phyloP scores from a whole-genome alignment of 64 coral and sea anemone genomes.

The Orbicella faveolata region DNA sequence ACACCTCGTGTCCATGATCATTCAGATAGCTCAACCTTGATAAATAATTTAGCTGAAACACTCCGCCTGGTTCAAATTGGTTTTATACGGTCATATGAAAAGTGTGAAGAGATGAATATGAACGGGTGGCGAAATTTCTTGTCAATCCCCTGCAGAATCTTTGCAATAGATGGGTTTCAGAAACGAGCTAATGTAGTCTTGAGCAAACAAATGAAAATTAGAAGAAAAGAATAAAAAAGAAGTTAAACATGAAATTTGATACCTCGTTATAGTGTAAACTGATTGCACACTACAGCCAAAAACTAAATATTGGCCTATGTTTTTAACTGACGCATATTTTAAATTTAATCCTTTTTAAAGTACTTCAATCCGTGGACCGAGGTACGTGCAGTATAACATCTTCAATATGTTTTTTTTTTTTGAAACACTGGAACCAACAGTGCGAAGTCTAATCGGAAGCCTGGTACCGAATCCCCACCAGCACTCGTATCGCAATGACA shows the following conservation, averaged over 20 bases:
- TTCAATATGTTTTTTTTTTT: neutral
- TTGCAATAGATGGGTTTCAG: too few relatives aligned
- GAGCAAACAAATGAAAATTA: neutral
- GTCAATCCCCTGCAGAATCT: neutral
- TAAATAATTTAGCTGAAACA: constrained; percentile 10
- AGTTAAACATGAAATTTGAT: constrained; percentile 4
- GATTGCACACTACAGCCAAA: too few relatives aligned
- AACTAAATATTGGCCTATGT: too few relatives aligned
- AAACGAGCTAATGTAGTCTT: neutral
- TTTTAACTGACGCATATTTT: too few relatives aligned
- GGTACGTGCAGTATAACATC: neutral
- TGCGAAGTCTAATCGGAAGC: neutral
- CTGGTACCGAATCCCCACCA: neutral
- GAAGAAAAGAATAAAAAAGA: neutral
- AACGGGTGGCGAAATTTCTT: neutral
- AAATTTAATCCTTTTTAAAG: too few relatives aligned
- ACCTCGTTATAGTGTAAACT: neutral
- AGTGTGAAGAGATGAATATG: too few relatives aligned
- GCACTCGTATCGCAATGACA: neutral
- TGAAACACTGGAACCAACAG: neutral
- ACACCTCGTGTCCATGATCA: neutral
- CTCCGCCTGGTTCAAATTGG: too few relatives aligned
- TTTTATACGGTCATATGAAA: too few relatives aligned
- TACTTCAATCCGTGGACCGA: neutral
- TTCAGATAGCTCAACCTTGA: neutral